phyloP scores from a whole-genome alignment of 1,140 invertebrate species.

The Diplogasteroides magnus region DNA sequence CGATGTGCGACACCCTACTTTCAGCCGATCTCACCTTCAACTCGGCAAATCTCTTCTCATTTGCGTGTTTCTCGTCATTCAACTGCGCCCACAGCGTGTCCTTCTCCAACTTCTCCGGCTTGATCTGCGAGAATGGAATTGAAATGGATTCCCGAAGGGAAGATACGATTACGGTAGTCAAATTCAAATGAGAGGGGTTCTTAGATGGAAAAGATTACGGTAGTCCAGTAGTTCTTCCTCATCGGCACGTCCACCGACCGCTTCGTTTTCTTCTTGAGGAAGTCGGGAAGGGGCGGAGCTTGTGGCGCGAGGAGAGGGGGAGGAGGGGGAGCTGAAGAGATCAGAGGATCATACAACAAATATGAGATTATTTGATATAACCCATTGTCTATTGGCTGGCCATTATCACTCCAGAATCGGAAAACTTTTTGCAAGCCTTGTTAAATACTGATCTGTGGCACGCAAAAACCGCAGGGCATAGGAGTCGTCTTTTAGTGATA shows the following conservation, averaged over 20 bases:
- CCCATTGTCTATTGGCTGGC: no score
- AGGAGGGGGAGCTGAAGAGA: background rate
- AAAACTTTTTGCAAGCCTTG: no score
- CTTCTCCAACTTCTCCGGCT: conserved; percentile 54
- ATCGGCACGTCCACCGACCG: background rate
- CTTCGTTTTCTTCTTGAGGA: background rate
- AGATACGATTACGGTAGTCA: background rate
- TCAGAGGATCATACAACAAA: background rate
- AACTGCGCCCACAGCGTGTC: conserved; percentile 91
- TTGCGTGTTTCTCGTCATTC: conserved; percentile 81
- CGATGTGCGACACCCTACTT: no score
- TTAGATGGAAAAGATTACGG: no score
- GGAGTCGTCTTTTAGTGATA: no score
- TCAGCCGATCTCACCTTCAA: no score
- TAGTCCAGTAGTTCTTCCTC: conserved; percentile 1
- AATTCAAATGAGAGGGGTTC: no score
- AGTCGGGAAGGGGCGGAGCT: background rate
- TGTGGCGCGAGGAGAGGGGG: background rate
- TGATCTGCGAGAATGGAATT: background rate
- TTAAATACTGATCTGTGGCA: no score
- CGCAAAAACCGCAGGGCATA: no score
- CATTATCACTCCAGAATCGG: no score
- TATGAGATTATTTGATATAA: no score
- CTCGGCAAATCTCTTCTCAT: conserved; percentile 72
- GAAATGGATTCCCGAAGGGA: background rate